A percentile compares a stretch with the other conserved stretches of the same genome.
These are phyloP conservation scores for Stichopus horrens DNA, from an alignment of 53 echinoderm and acorn worm species.

Conservation along the genomic window DNA sequence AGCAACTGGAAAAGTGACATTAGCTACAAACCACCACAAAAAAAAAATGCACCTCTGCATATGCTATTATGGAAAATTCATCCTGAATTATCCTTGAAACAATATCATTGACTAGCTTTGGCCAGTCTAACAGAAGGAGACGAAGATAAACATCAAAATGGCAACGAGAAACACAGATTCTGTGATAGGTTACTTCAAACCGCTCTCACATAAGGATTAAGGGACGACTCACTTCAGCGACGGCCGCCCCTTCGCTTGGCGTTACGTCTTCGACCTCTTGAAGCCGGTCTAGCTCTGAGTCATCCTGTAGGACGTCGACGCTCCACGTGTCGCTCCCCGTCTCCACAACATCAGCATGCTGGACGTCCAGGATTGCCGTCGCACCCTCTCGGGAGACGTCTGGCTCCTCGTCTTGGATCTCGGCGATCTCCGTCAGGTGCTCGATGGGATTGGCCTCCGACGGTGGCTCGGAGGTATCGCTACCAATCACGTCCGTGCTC, in stretches of 20 bases:
- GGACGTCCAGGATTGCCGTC: slow-evolving; percentile 50
- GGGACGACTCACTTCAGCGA: slow-evolving; percentile 9
- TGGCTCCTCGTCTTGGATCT: slow-evolving; percentile 68
- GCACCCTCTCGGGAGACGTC: slow-evolving; percentile 27
- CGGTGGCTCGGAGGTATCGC: slow-evolving; percentile 88
- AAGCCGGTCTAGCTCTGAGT: slow-evolving; percentile 78
- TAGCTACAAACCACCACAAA: too few species aligned
- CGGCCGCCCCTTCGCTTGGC: slow-evolving; percentile 26
- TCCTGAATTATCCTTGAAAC: too few species aligned
- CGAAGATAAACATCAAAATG: neutral
- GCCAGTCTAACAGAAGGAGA: too few species aligned
- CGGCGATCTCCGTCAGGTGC: slow-evolving; percentile 93
- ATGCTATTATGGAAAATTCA: too few species aligned
- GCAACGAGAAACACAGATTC: too few species aligned
- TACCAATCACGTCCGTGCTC: slow-evolving; percentile 96
- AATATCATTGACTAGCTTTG: too few species aligned
- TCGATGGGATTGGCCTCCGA: slow-evolving; percentile 89
- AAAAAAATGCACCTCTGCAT: too few species aligned
- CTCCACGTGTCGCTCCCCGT: slow-evolving; percentile 99
- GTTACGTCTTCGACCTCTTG: slow-evolving; percentile 68
- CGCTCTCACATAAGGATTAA: neutral
- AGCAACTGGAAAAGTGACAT: too few species aligned
- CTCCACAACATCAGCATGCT: slow-evolving; percentile 73
- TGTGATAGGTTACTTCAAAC: too few species aligned
- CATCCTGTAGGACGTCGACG: slow-evolving; percentile 90